Evolutionary conservation across 2,888 invertebrate genomes (phyloP).

Genomic region (Neoitamus cyanurus): DNA sequence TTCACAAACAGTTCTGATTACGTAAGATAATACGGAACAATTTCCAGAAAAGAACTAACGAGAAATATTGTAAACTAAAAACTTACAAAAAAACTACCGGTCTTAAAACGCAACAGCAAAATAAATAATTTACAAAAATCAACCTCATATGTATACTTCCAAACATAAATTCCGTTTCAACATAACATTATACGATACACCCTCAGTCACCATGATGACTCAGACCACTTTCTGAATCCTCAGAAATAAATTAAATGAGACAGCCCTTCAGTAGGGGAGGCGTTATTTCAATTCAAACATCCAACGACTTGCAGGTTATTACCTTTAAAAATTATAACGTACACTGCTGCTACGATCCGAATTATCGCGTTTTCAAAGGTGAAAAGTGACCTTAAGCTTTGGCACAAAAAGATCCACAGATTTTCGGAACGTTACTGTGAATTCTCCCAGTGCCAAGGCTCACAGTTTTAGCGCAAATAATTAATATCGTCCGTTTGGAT

Average conservation of each 20-base stretch:
- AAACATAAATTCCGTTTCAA: neutral
- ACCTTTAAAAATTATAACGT: neutral
- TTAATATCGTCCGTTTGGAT: neutral
- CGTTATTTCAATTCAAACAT: neutral
- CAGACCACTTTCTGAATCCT: neutral
- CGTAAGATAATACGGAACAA: no score
- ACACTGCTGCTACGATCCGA: neutral
- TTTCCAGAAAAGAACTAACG: no score
- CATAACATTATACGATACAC: neutral
- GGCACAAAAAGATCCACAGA: constrained; percentile 69
- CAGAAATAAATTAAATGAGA: neutral
- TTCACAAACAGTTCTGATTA: no score
- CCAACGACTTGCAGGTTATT: neutral
- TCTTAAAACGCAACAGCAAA: neutral
- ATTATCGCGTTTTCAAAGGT: neutral
- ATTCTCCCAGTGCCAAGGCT: constrained; percentile 68
- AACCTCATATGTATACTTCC: neutral
- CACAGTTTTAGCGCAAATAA: constrained; percentile 53
- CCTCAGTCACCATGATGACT: neutral
- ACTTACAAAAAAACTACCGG: no score
- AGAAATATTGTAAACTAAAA: no score
- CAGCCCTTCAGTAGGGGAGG: neutral
- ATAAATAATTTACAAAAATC: neutral
- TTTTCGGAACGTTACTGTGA: constrained; percentile 63
- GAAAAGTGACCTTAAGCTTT: constrained; percentile 60